A percentile compares a stretch with the other conserved stretches of the same genome.
phyloP scores from a whole-genome alignment of 2,888 invertebrate genomes.

The Cataglyphis livida region DNA sequence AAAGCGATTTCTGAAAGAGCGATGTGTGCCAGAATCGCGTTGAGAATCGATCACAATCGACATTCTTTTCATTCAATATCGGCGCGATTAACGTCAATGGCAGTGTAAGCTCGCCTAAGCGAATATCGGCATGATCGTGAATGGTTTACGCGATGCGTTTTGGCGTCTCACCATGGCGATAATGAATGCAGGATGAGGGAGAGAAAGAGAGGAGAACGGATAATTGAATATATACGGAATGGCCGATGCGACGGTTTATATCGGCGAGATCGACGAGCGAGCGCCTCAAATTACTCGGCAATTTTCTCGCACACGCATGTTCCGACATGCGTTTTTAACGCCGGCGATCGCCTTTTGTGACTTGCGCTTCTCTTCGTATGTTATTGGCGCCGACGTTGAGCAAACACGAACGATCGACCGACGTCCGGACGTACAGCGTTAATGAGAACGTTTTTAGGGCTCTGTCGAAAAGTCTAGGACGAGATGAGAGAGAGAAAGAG shows the following conservation, averaged over 20 bases:
- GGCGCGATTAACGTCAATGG: conserved; percentile 66
- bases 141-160: conserved; percentile 63
- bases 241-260: conserved; percentile 65
- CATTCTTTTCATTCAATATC: conserved; percentile 66
- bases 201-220: conserved; percentile 46
- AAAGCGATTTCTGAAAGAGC: neutral
- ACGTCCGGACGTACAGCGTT: conserved; percentile 31
- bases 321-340: conserved; percentile 38
- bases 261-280: conserved; percentile 63
- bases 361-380: conserved; percentile 39
- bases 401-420: conserved; percentile 37
- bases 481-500: conserved; percentile 2
- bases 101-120: neutral
- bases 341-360: conserved; percentile 46
- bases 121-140: neutral
- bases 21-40: neutral
- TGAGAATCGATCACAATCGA: conserved; percentile 61
- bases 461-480: conserved; percentile 32
- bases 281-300: conserved; percentile 63
- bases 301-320: conserved; percentile 62
- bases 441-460: conserved; percentile 53
- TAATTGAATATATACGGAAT: conserved; percentile 69
- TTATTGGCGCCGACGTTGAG: conserved; percentile 48
- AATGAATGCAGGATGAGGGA: conserved; percentile 26
- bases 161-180: conserved; percentile 51